Evolutionary conservation across 2,888 invertebrate species (phyloP).

Genomic region (Sycophila texana): DNA sequence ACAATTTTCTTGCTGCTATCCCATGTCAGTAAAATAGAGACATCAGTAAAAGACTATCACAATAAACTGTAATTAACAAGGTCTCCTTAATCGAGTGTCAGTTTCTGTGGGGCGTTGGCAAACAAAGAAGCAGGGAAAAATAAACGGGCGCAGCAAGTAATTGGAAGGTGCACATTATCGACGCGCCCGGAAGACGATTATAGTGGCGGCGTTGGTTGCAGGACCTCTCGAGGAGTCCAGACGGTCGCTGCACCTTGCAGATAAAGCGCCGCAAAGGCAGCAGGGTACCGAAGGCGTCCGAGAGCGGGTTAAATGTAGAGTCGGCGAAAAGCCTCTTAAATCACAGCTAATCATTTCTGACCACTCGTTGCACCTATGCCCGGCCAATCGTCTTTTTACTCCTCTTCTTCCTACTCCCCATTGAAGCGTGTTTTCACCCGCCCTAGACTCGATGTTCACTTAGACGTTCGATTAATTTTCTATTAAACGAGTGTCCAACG

Average conservation of each 20-base stretch:
- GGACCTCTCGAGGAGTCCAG: conserved; percentile 38
- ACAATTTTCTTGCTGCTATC: no score
- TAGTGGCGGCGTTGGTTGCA: conserved; percentile 45
- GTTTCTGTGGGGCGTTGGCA: background rate
- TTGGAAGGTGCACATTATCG: conserved; percentile 43
- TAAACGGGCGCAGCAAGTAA: conserved; percentile 15
- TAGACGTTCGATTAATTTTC: conserved; percentile 53
- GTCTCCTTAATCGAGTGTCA: conserved; percentile 14
- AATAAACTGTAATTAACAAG: background rate
- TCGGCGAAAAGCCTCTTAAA: conserved; percentile 65
- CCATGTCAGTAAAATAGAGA: no score
- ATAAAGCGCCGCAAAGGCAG: conserved; percentile 65
- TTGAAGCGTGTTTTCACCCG: background rate
- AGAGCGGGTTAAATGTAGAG: conserved; percentile 64
- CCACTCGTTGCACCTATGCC: conserved; percentile 59
- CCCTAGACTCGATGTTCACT: conserved; percentile 26
- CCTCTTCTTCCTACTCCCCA: conserved; percentile 10
- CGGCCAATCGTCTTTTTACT: conserved; percentile 25
- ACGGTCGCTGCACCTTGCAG: conserved; percentile 67
- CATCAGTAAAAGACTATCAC: no score
- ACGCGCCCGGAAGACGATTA: conserved; percentile 49
- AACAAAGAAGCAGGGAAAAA: background rate
- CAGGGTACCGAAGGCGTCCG: conserved; percentile 14
- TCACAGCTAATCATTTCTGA: conserved; percentile 67
- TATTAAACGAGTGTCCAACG: conserved; percentile 18